Percentiles rank a stretch among this genome's conserved stretches.
Conservation (phyloP, 2,113 vertebrate species). For the Oryzias javanicus region DNA sequence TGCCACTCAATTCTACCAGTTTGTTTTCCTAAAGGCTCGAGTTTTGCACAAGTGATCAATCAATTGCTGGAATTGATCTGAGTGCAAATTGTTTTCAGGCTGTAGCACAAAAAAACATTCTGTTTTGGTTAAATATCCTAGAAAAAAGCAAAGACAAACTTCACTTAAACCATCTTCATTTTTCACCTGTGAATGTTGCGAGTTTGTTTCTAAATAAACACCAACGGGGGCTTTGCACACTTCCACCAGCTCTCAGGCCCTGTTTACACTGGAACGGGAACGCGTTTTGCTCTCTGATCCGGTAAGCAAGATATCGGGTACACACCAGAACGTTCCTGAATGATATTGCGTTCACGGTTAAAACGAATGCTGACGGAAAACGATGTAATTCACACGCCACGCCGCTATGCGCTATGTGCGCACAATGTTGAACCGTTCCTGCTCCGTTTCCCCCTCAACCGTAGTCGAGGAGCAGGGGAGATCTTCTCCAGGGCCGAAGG, state of each 20-base stretch:
- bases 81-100: constrained; percentile 22
- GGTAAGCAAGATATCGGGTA: no score
- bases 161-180: constrained; percentile 16
- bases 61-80: neutral
- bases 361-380: no score
- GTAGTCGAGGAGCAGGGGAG: no score
- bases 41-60: constrained; percentile 21
- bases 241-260: constrained; percentile 41
- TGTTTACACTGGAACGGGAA: no score
- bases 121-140: constrained; percentile 18
- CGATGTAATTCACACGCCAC: no score
- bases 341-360: no score
- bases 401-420: no score
- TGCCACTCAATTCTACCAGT: constrained; percentile 39
- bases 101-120: constrained; percentile 40
- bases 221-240: constrained; percentile 50
- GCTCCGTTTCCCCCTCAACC: no score
- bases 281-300: no score
- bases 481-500: no score
- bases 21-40: constrained; percentile 10
- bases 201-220: constrained; percentile 40
- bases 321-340: no score
- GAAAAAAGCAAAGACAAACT: constrained; percentile 31
- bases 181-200: constrained; percentile 30
- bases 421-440: no score